Conservation (phyloP, 64 coral and sea anemone species). For the Montipora sp. region DNA sequence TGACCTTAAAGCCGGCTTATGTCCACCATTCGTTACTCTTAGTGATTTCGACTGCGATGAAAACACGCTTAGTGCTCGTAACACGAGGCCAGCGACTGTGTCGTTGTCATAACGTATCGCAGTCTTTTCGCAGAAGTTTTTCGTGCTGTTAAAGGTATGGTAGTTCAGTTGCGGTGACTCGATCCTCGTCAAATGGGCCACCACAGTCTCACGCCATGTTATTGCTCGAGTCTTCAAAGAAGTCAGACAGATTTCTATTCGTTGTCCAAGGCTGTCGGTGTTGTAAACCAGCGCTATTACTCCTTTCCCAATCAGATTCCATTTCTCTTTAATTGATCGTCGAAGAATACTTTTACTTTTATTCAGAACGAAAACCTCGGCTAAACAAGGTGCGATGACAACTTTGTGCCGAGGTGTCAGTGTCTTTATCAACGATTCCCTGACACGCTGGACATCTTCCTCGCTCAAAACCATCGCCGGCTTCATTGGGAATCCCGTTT, state of each 20-base stretch:
- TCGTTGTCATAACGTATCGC: slow-evolving; percentile 38
- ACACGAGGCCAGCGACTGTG: slow-evolving; percentile 22
- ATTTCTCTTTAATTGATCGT: slow-evolving; percentile 37
- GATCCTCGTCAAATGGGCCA: slow-evolving; percentile 22
- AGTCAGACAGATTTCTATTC: slow-evolving; percentile 40
- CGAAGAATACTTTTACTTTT: slow-evolving; percentile 36
- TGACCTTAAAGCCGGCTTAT: slow-evolving; percentile 40
- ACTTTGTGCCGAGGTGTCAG: slow-evolving; percentile 47
- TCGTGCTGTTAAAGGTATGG: slow-evolving; percentile 44
- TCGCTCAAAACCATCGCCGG: slow-evolving; percentile 39
- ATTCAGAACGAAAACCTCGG: slow-evolving; percentile 23
- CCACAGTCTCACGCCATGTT: slow-evolving; percentile 28
- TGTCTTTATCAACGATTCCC: slow-evolving; percentile 35
- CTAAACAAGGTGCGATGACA: slow-evolving; percentile 36
- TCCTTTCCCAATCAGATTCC: slow-evolving; percentile 24
- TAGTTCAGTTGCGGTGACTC: slow-evolving; percentile 34
- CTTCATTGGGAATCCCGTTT: slow-evolving; percentile 43
- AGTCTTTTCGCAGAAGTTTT: slow-evolving; percentile 31
- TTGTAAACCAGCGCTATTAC: slow-evolving; percentile 35
- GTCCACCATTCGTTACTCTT: not conserved
- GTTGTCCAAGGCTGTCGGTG: slow-evolving; percentile 41
- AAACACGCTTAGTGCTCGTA: slow-evolving; percentile 42
- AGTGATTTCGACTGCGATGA: slow-evolving; percentile 38
- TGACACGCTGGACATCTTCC: slow-evolving; percentile 28
- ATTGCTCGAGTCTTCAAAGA: slow-evolving; percentile 28